Conservation (phyloP, 1,140 invertebrate genomes). For the Caenorhabditis elegans region DNA sequence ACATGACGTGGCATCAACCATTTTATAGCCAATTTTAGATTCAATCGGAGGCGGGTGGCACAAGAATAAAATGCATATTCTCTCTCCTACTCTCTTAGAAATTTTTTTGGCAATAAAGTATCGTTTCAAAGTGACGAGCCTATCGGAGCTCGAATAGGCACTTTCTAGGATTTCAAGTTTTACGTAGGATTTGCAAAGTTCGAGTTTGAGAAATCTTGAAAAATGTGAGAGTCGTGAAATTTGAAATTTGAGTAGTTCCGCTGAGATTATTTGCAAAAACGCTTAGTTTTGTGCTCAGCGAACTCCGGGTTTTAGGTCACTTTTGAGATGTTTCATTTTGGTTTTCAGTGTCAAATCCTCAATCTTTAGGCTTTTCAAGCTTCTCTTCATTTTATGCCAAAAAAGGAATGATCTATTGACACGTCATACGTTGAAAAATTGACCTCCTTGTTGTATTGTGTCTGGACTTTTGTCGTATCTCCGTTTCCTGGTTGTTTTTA, state of each 20-base stretch:
- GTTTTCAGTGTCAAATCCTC: background rate
- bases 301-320: background rate
- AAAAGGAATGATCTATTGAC: background rate
- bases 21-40: conserved; percentile 21
- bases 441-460: background rate
- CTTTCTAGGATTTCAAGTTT: background rate
- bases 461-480: background rate
- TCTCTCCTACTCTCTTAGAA: background rate
- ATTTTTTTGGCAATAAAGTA: conserved; percentile 2
- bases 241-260: background rate
- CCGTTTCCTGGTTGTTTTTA: background rate
- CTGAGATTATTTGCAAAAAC: background rate
- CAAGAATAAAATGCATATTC: background rate
- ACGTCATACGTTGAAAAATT: conserved; percentile 11
- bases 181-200: background rate
- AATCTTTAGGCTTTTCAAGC: background rate
- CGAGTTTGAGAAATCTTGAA: background rate
- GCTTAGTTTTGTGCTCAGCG: too few species aligned
- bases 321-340: background rate
- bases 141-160: too few species aligned
- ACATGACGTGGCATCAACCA: conserved; percentile 10
- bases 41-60: background rate
- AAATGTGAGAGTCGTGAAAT: background rate
- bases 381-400: background rate
- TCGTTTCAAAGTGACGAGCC: background rate